These are phyloP conservation scores for Cisticola juncidis DNA, from an alignment of 2,113 vertebrate genomes.

Conservation along the genomic window DNA sequence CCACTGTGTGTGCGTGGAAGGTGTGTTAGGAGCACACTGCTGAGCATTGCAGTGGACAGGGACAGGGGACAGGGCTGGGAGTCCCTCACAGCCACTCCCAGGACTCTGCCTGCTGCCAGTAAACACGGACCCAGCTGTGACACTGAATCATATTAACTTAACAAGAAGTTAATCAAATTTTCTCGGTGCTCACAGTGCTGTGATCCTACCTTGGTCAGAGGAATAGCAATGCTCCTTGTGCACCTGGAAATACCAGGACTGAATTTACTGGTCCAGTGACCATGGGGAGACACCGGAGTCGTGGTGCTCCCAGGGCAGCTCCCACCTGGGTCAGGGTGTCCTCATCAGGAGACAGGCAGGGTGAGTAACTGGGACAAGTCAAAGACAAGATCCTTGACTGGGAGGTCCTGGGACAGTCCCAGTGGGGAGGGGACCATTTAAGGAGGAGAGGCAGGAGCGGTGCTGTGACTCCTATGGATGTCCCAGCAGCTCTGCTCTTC, in stretches of 20 bases:
- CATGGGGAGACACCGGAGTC: fast-evolving
- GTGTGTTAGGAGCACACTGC: background rate
- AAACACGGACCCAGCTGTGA: background rate
- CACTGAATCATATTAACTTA: background rate
- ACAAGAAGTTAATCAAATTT: background rate
- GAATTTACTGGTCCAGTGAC: background rate
- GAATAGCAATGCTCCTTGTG: background rate
- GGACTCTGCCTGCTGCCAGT: background rate
- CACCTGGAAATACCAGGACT: background rate
- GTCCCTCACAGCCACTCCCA: background rate
- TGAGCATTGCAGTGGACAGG: fast-evolving
- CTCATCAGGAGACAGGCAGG: background rate
- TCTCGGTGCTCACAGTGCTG: fast-evolving
- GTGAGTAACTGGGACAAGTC: fast-evolving
- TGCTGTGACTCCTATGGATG: fast-evolving
- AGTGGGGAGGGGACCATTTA: fast-evolving
- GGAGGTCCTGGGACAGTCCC: background rate
- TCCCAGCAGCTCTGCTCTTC: fast-evolving
- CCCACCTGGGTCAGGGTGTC: fast-evolving
- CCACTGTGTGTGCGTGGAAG: background rate
- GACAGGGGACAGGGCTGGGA: background rate
- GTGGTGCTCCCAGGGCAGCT: background rate
- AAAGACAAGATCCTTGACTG: fast-evolving
- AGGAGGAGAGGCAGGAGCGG: background rate
- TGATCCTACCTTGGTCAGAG: background rate